Conservation (phyloP, 1,140 invertebrate genomes). For the Ooceraea biroi region DNA sequence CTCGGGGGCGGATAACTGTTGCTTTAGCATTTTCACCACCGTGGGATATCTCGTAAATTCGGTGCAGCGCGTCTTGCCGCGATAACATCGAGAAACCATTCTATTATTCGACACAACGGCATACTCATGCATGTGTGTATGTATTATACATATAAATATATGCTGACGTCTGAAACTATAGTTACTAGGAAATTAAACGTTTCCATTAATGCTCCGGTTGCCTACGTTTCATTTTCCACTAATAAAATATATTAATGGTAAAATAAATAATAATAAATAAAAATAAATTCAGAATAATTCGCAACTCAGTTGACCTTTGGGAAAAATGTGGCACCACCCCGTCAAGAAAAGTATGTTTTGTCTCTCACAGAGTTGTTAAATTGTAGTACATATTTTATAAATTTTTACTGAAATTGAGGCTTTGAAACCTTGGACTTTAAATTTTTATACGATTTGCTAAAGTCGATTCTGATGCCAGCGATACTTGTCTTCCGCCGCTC, state of each 20-base stretch:
- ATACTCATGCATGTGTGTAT: not conserved
- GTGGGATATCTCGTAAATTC: slow-evolving; percentile 73
- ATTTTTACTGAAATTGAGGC: not conserved
- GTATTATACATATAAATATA: not conserved
- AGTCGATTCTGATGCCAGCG: not conserved
- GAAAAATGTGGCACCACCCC: too few relatives aligned
- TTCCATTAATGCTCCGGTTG: slow-evolving; percentile 17
- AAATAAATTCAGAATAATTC: not conserved
- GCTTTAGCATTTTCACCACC: slow-evolving; percentile 74
- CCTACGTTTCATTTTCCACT: not conserved
- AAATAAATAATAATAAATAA: not conserved
- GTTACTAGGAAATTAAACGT: not conserved
- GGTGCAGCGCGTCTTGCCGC: slow-evolving; percentile 54
- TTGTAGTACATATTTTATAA: too few relatives aligned
- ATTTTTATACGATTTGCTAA: not conserved
- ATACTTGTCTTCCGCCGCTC: not conserved
- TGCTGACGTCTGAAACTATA: slow-evolving; percentile 10
- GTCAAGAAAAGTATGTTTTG: too few relatives aligned
- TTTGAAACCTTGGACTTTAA: not conserved
- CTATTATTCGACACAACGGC: slow-evolving; percentile 61
- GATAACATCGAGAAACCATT: slow-evolving; percentile 71
- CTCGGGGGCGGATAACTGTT: slow-evolving; percentile 68
- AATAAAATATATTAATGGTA: not conserved
- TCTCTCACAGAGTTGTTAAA: too few relatives aligned
- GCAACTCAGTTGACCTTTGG: not conserved